Evolutionary conservation across 2,797 vertebrate species (phyloP).

Genomic region (Sebastes flavidus): DNA sequence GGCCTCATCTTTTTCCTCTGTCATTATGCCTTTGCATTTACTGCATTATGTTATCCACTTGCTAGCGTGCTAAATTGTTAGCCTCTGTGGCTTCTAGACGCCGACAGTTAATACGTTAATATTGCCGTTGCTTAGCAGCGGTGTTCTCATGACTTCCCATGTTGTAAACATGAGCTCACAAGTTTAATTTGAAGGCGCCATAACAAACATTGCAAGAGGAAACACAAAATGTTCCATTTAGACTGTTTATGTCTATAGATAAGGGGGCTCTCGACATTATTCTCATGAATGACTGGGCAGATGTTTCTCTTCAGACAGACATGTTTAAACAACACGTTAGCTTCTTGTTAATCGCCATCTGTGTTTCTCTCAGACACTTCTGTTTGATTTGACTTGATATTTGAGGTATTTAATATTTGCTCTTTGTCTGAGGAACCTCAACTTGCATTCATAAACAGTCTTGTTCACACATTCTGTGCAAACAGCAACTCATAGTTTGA

Average conservation of each 20-base stretch:
- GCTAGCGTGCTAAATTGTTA: too few relatives aligned
- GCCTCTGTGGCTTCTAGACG: too few relatives aligned
- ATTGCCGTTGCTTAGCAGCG: too few relatives aligned
- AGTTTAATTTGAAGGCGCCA: too few relatives aligned
- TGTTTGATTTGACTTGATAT: conserved; percentile 24
- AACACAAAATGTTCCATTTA: too few relatives aligned
- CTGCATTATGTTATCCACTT: too few relatives aligned
- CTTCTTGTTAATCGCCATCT: conserved; percentile 13
- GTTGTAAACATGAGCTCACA: too few relatives aligned
- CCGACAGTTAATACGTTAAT: too few relatives aligned
- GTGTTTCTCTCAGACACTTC: not conserved
- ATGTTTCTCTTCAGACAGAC: not conserved
- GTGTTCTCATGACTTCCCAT: too few relatives aligned
- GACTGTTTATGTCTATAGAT: not conserved
- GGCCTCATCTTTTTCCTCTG: too few relatives aligned
- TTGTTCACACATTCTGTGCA: not conserved
- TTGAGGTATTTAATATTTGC: conserved; percentile 17
- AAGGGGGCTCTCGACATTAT: not conserved
- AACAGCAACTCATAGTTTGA: conserved; percentile 10
- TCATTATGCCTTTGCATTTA: too few relatives aligned
- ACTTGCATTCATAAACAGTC: not conserved
- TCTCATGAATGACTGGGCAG: conserved; percentile 42
- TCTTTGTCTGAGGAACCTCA: not conserved
- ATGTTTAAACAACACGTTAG: conserved; percentile 15
- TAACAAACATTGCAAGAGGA: too few relatives aligned